A percentile compares a stretch with the other conserved stretches of the same genome.
Conservation (phyloP, 2,797 vertebrate species). For the Protonibea diacanthus region DNA sequence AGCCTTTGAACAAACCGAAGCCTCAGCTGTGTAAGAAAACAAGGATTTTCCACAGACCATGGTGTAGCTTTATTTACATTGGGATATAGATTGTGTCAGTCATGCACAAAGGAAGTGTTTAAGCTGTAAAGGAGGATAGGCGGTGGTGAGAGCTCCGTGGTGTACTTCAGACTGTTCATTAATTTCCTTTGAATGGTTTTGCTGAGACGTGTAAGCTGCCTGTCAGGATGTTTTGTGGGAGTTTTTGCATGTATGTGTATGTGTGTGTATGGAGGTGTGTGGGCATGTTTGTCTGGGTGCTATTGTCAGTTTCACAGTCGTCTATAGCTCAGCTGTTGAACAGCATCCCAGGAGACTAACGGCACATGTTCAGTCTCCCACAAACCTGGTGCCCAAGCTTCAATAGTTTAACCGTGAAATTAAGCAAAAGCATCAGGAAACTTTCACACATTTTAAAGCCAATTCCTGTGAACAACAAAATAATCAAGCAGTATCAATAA, state of each 20-base stretch:
- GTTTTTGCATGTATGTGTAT: conserved; percentile 4
- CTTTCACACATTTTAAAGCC: neutral
- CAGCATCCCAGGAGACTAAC: conserved; percentile 29
- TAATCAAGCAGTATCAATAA: neutral
- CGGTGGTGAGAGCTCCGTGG: conserved; percentile 38
- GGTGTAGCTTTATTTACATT: conserved; percentile 34
- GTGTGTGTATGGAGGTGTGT: conserved; percentile 1
- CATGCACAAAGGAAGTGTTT: conserved; percentile 48
- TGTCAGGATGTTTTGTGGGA: conserved; percentile 44
- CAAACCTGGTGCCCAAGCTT: conserved; percentile 38
- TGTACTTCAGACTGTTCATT: conserved; percentile 55
- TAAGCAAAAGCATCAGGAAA: neutral
- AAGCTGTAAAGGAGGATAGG: conserved; percentile 41
- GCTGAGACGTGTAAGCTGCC: conserved; percentile 56
- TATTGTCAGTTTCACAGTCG: conserved; percentile 50
- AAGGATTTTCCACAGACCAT: conserved; percentile 26
- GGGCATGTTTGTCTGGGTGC: conserved; percentile 20
- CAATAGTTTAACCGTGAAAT: neutral
- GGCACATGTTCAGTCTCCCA: conserved; percentile 20
- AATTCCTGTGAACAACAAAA: neutral
- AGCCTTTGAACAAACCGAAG: conserved; percentile 41
- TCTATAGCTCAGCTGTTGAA: conserved; percentile 46
- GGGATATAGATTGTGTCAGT: conserved; percentile 59
- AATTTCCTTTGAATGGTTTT: conserved; percentile 65
- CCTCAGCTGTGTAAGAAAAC: conserved; percentile 28